Percentiles rank a stretch among this genome's conserved stretches.
Evolutionary conservation across 2,797 vertebrate genomes (phyloP).

Genomic region (Acanthornis magna): DNA sequence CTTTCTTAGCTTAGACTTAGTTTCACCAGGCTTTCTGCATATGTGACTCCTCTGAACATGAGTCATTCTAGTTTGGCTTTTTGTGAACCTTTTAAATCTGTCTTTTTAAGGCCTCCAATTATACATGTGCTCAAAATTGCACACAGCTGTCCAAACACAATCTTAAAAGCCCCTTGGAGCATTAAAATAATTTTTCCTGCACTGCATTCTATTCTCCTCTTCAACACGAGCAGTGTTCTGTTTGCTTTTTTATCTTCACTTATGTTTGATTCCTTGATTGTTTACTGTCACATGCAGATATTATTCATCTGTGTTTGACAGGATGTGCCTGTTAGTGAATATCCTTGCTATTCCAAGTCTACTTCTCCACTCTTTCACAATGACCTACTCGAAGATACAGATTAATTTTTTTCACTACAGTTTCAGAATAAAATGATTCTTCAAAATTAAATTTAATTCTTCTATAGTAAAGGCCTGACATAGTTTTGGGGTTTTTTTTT

Average conservation of each 20-base stretch:
- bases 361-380: background rate
- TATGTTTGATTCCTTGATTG: background rate
- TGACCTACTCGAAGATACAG: background rate
- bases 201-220: background rate
- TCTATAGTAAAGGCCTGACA: background rate
- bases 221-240: background rate
- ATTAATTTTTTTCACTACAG: background rate
- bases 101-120: conserved; percentile 6
- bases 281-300: background rate
- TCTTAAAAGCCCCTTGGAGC: conserved; percentile 8
- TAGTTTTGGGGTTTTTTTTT: background rate
- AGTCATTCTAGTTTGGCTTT: background rate
- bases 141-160: conserved; percentile 61
- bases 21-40: background rate
- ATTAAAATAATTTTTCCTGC: conserved; percentile 28
- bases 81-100: conserved; percentile 3
- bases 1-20: background rate
- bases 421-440: background rate
- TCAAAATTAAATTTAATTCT: background rate
- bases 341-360: background rate
- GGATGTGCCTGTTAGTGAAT: background rate
- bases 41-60: background rate
- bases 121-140: conserved; percentile 40
- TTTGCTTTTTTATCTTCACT: conserved; percentile 24
- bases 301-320: background rate